Evolutionary conservation across 2,888 invertebrate species (phyloP).

Genomic region (Aquatica leii): DNA sequence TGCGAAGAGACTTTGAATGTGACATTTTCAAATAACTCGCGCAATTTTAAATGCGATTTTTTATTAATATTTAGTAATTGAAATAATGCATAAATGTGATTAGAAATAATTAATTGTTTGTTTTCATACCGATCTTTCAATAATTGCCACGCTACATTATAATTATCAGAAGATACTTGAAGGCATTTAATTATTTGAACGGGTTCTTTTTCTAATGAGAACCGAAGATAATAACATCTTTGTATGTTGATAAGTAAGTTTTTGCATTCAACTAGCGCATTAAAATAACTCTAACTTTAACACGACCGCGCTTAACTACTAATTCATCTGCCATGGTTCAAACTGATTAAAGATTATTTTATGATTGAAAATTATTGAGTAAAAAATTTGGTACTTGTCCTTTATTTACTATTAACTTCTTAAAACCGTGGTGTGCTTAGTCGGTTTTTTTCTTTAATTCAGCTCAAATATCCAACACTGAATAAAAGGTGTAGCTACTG

Average conservation of each 20-base stretch:
- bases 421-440: too few relatives aligned
- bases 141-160: constrained; percentile 3
- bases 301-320: too few relatives aligned
- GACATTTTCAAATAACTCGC: constrained; percentile 1
- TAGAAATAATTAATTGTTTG: too few relatives aligned
- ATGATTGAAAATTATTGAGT: too few relatives aligned
- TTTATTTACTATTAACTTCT: too few relatives aligned
- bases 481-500: too few relatives aligned
- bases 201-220: constrained; percentile 24
- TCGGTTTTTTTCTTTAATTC: too few relatives aligned
- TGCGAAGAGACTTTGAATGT: not conserved
- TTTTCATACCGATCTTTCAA: constrained; percentile 23
- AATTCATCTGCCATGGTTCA: too few relatives aligned
- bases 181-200: constrained; percentile 36
- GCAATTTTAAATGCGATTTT: not conserved
- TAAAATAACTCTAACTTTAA: too few relatives aligned
- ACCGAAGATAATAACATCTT: constrained; percentile 31
- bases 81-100: constrained; percentile 40
- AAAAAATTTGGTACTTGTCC: too few relatives aligned
- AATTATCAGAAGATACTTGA: constrained; percentile 20
- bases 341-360: too few relatives aligned
- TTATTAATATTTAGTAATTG: constrained; percentile 22
- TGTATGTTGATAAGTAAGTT: constrained; percentile 13
- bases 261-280: constrained; percentile 19
- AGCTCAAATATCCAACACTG: too few relatives aligned